Base-by-base conservation (phyloP, 2,797 vertebrate species). In the Clarias pachynema region DNA sequence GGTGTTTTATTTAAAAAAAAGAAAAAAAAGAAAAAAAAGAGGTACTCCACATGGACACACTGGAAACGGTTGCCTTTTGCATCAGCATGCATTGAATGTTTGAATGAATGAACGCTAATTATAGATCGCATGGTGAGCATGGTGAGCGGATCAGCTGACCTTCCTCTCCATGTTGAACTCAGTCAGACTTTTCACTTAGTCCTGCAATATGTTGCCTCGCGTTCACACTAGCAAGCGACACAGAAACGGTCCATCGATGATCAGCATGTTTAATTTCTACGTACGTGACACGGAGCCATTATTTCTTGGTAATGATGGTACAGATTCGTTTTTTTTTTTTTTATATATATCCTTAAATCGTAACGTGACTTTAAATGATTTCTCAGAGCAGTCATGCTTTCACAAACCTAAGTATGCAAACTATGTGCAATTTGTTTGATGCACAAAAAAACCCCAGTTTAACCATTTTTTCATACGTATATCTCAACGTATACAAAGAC, bases 21-120 rank as follows among this genome's bases (percentile, higher is more conserved):
- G 15, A 15, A 29, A 90, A 89, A 29, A 15, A 29, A 62, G 18
- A 68, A 68, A 57, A 63, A 87, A 44, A 91, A 86, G 92, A 91
- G 91, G 91, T 93, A 92, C 93, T 86, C 79, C 87, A 85, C 77
- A 84, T 87, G 86, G 74, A 81, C 89, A 87, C 89, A 88, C 88
- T 75, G 90, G 88, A 87, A 87, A 85, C 89, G 59, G 90, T 92
- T 92, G 93, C 93, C 93, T 94, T 93, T 79, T 40, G 83, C 92
- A 87, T 91, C 66, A 84, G 91, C 89, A 87, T 77, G 90, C 84
- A n/a, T 53, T 29, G 49, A 18, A 26, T 4, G 49, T 74, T 12
- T 59, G 74, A 62, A 26, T 63, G 37, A 20, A 26, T 6, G 22
- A 62, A 65, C 37, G 9, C 78, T 80, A 37, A 37, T 78, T 12